Evolutionary conservation across 1,140 invertebrate genomes (phyloP), one percentile per base, ranked within the genome.

Genomic region (Olivierus martensii): DNA sequence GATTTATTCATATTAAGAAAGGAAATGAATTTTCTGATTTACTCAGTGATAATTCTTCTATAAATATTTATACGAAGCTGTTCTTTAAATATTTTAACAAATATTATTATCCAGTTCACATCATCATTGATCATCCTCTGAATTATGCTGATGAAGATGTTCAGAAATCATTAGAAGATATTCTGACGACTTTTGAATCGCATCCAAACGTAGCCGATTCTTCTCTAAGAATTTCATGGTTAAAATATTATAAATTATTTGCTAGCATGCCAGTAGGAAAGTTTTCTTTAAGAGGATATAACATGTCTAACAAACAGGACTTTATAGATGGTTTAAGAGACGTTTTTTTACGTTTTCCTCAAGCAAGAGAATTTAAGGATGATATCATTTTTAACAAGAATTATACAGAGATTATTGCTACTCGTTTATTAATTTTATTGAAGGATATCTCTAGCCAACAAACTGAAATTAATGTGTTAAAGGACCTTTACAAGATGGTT

Each of bases 211-310:
- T 91, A 34, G 68, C 68, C 37, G 69, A 63, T 12, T 78, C 81
- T 0, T 64, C 86, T 0, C 91, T 87, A 63, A 87, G 87, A 0
- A 86, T 92, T 66, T 92, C 87, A 2, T 95, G 90, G 90, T 65
- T 94, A 2, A 71, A 87, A 46, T 81, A 79, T 38, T 94, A 90
- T 62, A 68, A 87, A 0, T 77, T 77, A 19, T 91, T 88, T 62
- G 74, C 83, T 0, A 77, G 78, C 11, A 70, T 77, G 53, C 85
- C 84, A 62, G 74, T 79, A 55, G 81, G 84, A 35, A 81, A 79
- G 62, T 65, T 43, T 19, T 52, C 45, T 11, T 43, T 52, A 19
- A 66, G 83, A 4, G 83, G 84, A 60, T 71, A 79, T 1, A 79
- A 81, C 2, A 80, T 89, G n/a, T 75, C 79, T n/a, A 78, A 74